phyloP scores from a whole-genome alignment of 2,113 vertebrate genomes.

The Pollachius pollachius region DNA sequence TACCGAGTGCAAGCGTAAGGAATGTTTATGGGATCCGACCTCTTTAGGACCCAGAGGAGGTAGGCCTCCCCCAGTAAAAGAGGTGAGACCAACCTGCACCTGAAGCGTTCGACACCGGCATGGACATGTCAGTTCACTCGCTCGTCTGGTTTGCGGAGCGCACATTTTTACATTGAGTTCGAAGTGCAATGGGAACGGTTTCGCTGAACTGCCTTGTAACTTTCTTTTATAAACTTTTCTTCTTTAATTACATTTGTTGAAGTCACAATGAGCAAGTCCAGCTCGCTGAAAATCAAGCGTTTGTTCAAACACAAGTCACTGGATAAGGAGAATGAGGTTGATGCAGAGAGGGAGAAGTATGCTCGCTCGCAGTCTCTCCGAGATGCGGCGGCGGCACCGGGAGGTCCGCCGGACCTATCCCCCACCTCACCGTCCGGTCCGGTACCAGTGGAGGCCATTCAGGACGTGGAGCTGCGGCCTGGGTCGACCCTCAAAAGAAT shows the following conservation, averaged over 20 bases:
- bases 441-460: not conserved
- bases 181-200: not conserved
- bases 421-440: not conserved
- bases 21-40: not conserved
- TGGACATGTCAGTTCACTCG: not conserved
- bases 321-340: constrained; percentile 43
- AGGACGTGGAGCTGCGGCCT: not conserved
- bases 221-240: not conserved
- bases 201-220: not conserved
- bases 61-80: too few relatives aligned
- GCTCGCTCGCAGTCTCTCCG: not conserved
- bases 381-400: not conserved
- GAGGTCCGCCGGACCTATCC: too few relatives aligned
- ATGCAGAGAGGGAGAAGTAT: not conserved
- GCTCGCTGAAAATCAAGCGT: constrained; percentile 40
- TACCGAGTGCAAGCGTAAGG: too few relatives aligned
- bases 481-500: constrained; percentile 36
- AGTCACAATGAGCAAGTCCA: constrained; percentile 58
- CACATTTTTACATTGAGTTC: not conserved
- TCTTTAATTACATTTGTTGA: not conserved
- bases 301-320: constrained; percentile 50
- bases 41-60: not conserved
- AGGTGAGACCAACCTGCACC: too few relatives aligned
- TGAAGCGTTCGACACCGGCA: not conserved
- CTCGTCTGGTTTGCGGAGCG: not conserved